Evolutionary conservation across 2,797 vertebrate genomes (phyloP), one percentile per base, ranked within the genome.

Genomic region (Alcedo atthis): DNA sequence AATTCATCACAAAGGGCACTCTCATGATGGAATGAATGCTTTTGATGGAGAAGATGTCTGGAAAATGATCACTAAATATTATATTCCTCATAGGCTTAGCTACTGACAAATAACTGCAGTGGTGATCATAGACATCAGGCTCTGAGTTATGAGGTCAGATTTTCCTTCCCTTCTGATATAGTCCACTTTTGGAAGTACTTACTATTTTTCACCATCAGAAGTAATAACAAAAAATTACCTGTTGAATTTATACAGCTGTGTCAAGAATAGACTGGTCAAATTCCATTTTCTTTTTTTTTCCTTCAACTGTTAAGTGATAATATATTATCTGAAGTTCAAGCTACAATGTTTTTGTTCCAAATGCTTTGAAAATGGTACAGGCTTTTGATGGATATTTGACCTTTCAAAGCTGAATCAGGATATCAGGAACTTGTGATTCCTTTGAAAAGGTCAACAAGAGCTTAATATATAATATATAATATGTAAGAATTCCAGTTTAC

Each of bases 11-110:
- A 89, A 87, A 80, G 43, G 53, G 57, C 89, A 85, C 57, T 92
- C 61, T 68, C 79, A 81, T 81, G 49, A 49, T 64, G 87, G 49
- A 95, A 93, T 73, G 70, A 92, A 90, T 91, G 64, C 40, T 93
- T 95, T 97, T 93, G 96, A 95, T 64, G 64, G 35, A 96, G 94
- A 81, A 95, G 94, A 80, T 46, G 53, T 80, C 85, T 92, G 64
- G 64, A 87, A 92, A 86, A 49, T 35, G 5, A 57, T 73, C 48
- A 40, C 18, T 25, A 93, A 83, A 80, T 88, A 32, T 59, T 87
- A 62, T 68, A 64, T 83, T 92, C 63, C 82, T 89, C 82, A 81
- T 91, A 85, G 81, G 18, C 17, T 55, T 49, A 74, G 48, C 57
- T 96, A 90, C 66, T 81, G 85, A 83, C 81, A 92, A 85, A 85